Base-by-base conservation (phyloP, 2,113 vertebrate genomes). In the Kryptolebias marmoratus region DNA sequence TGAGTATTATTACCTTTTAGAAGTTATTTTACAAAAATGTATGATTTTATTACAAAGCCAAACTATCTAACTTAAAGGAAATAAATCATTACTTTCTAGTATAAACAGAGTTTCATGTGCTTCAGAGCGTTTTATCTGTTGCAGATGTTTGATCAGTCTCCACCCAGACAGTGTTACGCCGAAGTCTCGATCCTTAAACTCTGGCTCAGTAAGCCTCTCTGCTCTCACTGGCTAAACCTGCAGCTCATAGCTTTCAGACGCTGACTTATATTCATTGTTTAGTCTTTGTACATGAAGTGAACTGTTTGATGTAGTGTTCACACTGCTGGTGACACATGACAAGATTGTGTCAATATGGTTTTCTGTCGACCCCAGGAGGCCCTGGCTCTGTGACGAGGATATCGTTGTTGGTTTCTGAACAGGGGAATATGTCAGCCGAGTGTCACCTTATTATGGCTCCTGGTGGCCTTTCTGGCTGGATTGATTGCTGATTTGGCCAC, bases 401-500 rank as follows among this genome's bases (percentile, higher is more conserved):
- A 73, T 82, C 73, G 82, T 69, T 73, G 89, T 81, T 63, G 62
- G 48, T 73, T 84, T 42, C 75, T 18, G 69, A 83, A 50, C 62
- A 52, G 61, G 61, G 73, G 76, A 36, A 81, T 91, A 84, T 87
- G 89, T 91, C 89, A 86, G 59, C 0, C 1, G 5, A 2, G 79
- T 80, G 86, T 88, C 91, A 86, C 85, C 86, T 83, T 83, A 79
- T 65, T n/a, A 54, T 32, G 22, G 44, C 77, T 70, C 75, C 78
- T 68, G 12, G 62, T 81, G 85, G 90, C 91, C 90, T 91, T 84
- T 86, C 86, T 59, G 0, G 44, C 68, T 10, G 76, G 87, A 92
- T 91, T 89, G 89, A 92, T 91, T 73, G 89, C 77, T 73, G 81
- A 83, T 87, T 87, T 81, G 87, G 84, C 81, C 79, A 42, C 77